Conservation (phyloP, 2,113 vertebrate species). For the Embiotoca jacksoni region DNA sequence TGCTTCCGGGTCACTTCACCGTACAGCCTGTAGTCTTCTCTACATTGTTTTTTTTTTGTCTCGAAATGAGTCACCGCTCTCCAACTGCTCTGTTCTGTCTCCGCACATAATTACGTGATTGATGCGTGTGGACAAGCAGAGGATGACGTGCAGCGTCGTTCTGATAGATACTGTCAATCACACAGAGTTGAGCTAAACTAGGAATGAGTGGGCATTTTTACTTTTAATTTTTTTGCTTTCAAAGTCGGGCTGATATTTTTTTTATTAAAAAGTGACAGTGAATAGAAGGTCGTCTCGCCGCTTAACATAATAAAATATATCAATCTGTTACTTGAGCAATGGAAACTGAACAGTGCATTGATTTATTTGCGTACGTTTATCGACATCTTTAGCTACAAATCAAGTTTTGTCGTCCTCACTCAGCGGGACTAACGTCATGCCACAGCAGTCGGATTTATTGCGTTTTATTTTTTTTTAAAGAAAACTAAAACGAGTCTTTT, state of each 20-base stretch:
- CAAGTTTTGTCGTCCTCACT: background rate
- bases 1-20: background rate
- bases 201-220: conserved; percentile 8
- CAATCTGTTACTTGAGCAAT: too few species aligned
- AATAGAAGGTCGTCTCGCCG: background rate
- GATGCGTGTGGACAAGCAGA: conserved; percentile 52
- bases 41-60: background rate
- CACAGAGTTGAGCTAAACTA: conserved; percentile 30
- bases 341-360: too few species aligned
- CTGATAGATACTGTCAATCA: conserved; percentile 44
- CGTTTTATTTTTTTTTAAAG: too few species aligned
- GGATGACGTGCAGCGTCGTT: conserved; percentile 24
- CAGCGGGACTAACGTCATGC: too few species aligned
- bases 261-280: conserved; percentile 36
- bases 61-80: conserved; percentile 43
- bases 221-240: background rate
- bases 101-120: conserved; percentile 47
- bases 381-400: too few species aligned
- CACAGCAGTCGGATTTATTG: too few species aligned
- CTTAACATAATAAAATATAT: background rate
- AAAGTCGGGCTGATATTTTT: conserved; percentile 13
- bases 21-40: background rate
- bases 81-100: conserved; percentile 33
- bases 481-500: too few species aligned
- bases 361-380: too few species aligned